phyloP scores from a whole-genome alignment of 1,140 invertebrate species.

The Drosophila seguyi region DNA sequence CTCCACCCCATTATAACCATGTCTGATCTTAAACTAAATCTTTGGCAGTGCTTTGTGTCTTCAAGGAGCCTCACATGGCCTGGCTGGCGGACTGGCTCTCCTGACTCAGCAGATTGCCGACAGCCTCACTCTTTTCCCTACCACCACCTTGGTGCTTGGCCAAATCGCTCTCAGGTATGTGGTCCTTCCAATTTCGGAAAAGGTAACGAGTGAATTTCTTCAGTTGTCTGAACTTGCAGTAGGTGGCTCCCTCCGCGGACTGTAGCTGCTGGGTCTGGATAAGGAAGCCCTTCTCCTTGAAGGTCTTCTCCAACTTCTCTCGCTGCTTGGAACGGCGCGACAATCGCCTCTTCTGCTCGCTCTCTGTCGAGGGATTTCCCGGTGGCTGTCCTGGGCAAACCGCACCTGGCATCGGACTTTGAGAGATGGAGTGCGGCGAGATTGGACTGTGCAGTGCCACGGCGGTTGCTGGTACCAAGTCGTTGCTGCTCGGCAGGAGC shows the following conservation, averaged over 20 bases:
- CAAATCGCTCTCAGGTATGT: slow-evolving; percentile 91
- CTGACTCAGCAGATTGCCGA: slow-evolving; percentile 36
- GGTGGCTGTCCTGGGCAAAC: slow-evolving; percentile 22
- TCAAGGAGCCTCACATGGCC: slow-evolving; percentile 18
- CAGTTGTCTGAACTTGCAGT: slow-evolving; percentile 96
- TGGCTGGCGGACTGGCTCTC: slow-evolving; percentile 29
- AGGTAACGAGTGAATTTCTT: slow-evolving; percentile 96
- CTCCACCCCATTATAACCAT: slow-evolving; percentile 8
- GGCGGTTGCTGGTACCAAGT: slow-evolving; percentile 24
- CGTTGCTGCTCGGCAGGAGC: slow-evolving; percentile 53
- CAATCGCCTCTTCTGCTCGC: slow-evolving; percentile 88
- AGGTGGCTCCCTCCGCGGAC: slow-evolving; percentile 95
- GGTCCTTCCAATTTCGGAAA: slow-evolving; percentile 96
- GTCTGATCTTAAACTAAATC: slow-evolving; percentile 64
- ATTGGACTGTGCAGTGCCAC: slow-evolving; percentile 55
- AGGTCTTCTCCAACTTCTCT: slow-evolving; percentile 95
- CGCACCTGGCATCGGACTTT: slow-evolving; percentile 52
- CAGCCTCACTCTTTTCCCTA: slow-evolving; percentile 18
- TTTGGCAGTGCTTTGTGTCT: slow-evolving; percentile 72
- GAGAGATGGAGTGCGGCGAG: slow-evolving; percentile 49
- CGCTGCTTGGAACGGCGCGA: slow-evolving; percentile 93
- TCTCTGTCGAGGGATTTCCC: slow-evolving; percentile 30
- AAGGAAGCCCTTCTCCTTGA: slow-evolving; percentile 96
- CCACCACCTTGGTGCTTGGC: slow-evolving; percentile 47
- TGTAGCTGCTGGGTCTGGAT: slow-evolving; percentile 97